A percentile compares a stretch with the other conserved stretches of the same genome.
These are phyloP conservation scores for Pseudochirops corinnae DNA, from an alignment of 2,797 vertebrate genomes.

Conservation along the genomic window DNA sequence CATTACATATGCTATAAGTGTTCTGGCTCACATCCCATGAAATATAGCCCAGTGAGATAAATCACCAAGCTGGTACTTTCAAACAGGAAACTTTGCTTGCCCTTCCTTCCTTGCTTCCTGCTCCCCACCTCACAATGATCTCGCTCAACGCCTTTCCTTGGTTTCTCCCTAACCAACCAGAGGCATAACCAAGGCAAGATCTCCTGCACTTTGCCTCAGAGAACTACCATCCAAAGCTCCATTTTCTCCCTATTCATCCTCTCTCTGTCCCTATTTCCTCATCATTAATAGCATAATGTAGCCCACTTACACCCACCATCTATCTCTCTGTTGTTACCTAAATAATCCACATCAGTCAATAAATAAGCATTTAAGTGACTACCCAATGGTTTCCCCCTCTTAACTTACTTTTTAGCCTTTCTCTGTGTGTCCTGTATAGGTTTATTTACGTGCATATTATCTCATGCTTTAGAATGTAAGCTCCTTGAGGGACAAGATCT, in stretches of 20 bases:
- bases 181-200: neutral
- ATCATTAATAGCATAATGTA: neutral
- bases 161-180: neutral
- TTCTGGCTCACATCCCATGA: neutral
- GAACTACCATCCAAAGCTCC: neutral
- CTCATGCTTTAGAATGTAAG: neutral
- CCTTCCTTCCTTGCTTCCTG: neutral
- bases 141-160: neutral
- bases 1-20: neutral
- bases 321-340: neutral
- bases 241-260: neutral
- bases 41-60: neutral
- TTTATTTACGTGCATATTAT: neutral
- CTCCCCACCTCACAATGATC: neutral
- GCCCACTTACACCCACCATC: neutral
- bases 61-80: neutral
- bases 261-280: neutral
- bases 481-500: neutral
- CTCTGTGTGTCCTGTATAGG: neutral
- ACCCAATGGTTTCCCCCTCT: neutral
- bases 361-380: neutral
- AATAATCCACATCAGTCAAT: neutral
- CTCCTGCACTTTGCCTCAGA: neutral
- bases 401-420: neutral
- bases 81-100: neutral